A percentile compares a stretch with the other conserved stretches of the same genome.
Evolutionary conservation across 1,140 invertebrate genomes (phyloP).

Genomic region (Cyrtorhinus lividipennis): DNA sequence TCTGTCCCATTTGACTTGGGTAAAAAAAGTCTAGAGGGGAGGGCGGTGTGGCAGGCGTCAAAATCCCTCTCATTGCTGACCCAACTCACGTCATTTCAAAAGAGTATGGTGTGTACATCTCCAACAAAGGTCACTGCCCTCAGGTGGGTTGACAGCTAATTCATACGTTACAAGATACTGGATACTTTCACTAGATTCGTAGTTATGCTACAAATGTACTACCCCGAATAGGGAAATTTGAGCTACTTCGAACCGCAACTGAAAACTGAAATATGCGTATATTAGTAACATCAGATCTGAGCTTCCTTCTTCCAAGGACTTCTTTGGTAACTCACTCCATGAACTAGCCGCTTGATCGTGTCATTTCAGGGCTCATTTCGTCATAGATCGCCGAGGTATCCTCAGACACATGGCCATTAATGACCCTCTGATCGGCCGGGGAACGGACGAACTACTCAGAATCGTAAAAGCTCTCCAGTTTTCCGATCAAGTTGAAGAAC

Average conservation of each 20-base stretch:
- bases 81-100: constrained; percentile 74
- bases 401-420: constrained; percentile 35
- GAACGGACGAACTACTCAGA: constrained; percentile 43
- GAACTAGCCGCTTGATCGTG: no score
- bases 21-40: constrained; percentile 90
- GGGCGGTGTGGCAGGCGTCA: constrained; percentile 87
- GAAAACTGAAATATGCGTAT: no score
- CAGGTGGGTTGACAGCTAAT: no score
- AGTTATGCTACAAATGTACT: background rate
- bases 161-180: background rate
- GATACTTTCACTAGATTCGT: no score
- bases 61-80: constrained; percentile 93
- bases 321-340: background rate
- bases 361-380: constrained; percentile 28
- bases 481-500: constrained; percentile 34
- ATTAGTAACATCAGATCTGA: no score
- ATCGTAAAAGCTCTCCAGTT: constrained; percentile 46
- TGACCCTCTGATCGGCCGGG: constrained; percentile 46
- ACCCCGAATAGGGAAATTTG: no score
- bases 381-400: constrained; percentile 33
- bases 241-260: no score
- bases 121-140: constrained; percentile 85
- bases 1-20: constrained; percentile 83
- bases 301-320: no score
- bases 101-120: constrained; percentile 85